These are phyloP conservation scores for Dicroscelio sp. DNA, from an alignment of 2,888 invertebrate genomes.

Conservation along the genomic window DNA sequence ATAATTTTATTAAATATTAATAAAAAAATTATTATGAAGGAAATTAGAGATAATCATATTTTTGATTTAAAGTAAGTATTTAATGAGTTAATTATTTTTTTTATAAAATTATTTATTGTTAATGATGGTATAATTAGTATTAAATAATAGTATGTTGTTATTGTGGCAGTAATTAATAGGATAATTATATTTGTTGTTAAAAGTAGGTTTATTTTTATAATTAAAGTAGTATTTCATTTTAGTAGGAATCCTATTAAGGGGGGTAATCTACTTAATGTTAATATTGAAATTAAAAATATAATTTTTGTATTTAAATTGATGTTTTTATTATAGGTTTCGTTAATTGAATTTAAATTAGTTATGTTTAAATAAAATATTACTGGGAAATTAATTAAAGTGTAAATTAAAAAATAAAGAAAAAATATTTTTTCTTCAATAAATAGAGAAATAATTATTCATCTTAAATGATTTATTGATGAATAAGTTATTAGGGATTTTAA, in stretches of 20 bases:
- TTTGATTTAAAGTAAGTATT: slow-evolving; percentile 15
- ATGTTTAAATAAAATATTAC: slow-evolving; percentile 49
- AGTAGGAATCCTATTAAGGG: slow-evolving; percentile 87
- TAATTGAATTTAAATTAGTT: slow-evolving; percentile 78
- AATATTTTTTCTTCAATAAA: slow-evolving; percentile 73
- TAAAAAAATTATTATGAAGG: slow-evolving; percentile 3
- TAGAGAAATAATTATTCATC: slow-evolving; percentile 92
- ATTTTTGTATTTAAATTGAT: slow-evolving; percentile 52
- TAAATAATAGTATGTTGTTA: too few relatives aligned
- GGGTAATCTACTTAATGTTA: slow-evolving; percentile 71
- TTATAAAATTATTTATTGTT: too few relatives aligned
- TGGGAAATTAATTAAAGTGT: slow-evolving; percentile 60
- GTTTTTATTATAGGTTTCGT: slow-evolving; percentile 32
- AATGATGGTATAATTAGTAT: too few relatives aligned
- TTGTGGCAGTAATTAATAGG: too few relatives aligned
- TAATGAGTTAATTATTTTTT: too few relatives aligned
- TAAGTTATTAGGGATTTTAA: slow-evolving; percentile 93
- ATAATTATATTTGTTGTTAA: slow-evolving; percentile 72
- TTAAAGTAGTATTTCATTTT: slow-evolving; percentile 91
- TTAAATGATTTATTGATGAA: slow-evolving; percentile 93
- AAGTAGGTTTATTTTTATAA: slow-evolving; percentile 82
- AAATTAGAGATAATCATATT: too few relatives aligned
- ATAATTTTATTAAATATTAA: slow-evolving; percentile 10
- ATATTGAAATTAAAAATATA: slow-evolving; percentile 76
- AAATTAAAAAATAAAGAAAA: slow-evolving; percentile 40